Base-by-base conservation (phyloP, 2,797 vertebrate species). In the Erithacus rubecula region DNA sequence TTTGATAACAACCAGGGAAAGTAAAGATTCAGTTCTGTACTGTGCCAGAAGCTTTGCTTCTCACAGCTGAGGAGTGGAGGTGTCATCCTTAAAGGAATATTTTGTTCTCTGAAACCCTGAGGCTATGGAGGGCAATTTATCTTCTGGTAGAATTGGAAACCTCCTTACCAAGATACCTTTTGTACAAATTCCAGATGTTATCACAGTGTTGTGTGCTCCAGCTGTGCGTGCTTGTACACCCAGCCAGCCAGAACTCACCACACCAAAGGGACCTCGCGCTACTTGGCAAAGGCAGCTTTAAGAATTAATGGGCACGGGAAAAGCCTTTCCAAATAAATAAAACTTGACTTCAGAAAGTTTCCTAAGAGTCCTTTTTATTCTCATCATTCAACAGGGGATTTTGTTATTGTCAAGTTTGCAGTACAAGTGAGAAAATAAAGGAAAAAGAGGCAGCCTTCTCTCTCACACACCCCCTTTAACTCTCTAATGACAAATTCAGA, bases 101-200 rank as follows among this genome's bases (percentile, higher is more conserved):
- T 93, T 81, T 87, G 36, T 85, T 93, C 79, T 91, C 51, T 6
- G 1, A 63, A 67, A 44, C 64, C 84, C 52, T 20, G 37, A 70
- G 78, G 85, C 69, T 83, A 41, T 0, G 0, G 69, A 96, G 53
- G 32, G 55, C 43, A 83, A 84, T 87, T 93, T 84, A 72, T 91
- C 47, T 91, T 59, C 72, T 62, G 36, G 34, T 11, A 79, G 87
- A 87, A 75, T 30, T 92, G 76, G 53, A 88, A 96, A 65, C 53
- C 53, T 93, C 60, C 56, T 94, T 68, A 75, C 67, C 56, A 75
- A 85, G 62, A 81, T 18, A 64, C 69, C n/a, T 23, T 39, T 51
- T 86, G 58, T 86, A 34, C 79, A 75, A 78, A 75, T 62, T 88
- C 79, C 87, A 90, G 93, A 91, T 91, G 58, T 74, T 92, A 92